These are phyloP conservation scores for Phenganax stokvisi DNA, from an alignment of 92 coral and sea anemone species.

Conservation along the genomic window DNA sequence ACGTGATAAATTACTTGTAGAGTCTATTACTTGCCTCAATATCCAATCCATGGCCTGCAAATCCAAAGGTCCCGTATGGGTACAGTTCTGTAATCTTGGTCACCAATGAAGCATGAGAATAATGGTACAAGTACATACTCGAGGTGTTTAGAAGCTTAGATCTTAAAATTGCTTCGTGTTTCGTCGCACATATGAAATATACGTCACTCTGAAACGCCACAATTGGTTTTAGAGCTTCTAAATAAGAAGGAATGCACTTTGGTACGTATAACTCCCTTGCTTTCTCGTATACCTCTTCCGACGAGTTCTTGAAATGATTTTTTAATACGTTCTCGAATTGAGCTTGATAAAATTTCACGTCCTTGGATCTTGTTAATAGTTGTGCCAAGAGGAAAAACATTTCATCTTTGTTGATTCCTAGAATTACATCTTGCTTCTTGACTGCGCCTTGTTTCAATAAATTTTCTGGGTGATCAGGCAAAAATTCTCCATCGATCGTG, in stretches of 20 bases:
- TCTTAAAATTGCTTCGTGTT: constrained; percentile 8
- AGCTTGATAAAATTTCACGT: not conserved
- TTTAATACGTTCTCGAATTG: not conserved
- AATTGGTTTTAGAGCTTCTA: constrained; percentile 21
- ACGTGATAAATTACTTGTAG: not conserved
- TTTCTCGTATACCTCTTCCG: constrained; percentile 12
- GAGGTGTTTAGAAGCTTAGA: constrained; percentile 5
- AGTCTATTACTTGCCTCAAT: not conserved
- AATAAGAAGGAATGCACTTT: constrained; percentile 16
- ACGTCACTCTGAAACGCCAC: constrained; percentile 1
- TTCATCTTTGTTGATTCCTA: constrained; percentile 37
- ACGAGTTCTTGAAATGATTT: constrained; percentile 1
- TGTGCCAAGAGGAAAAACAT: not conserved
- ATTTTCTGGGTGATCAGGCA: constrained; percentile 8
- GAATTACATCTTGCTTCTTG: constrained; percentile 3
- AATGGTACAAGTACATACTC: constrained; percentile 15
- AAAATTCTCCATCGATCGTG: constrained; percentile 12
- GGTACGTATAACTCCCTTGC: constrained; percentile 13
- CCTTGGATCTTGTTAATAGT: not conserved
- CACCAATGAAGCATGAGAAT: constrained; percentile 1
- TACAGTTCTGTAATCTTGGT: not conserved
- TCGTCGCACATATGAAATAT: not conserved
- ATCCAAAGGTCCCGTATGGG: constrained; percentile 22
- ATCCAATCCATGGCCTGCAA: constrained; percentile 23
- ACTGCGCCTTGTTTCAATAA: not conserved